A percentile compares a stretch with the other conserved stretches of the same genome.
Evolutionary conservation across 2,888 invertebrate species (phyloP).

Genomic region (Elegia similella): DNA sequence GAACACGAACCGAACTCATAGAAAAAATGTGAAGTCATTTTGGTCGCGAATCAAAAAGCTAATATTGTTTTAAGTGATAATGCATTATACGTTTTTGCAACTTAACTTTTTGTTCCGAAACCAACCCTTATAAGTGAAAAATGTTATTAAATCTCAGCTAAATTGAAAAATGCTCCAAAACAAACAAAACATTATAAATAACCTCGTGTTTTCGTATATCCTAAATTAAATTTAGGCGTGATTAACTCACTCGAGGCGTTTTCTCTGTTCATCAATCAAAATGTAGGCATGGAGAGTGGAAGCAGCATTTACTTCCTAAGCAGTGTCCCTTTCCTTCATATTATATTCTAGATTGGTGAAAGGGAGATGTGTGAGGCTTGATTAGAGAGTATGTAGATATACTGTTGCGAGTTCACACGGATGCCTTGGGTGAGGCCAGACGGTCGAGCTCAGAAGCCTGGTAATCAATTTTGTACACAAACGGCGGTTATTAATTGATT

Average conservation of each 20-base stretch:
- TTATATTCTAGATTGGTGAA: conserved; percentile 27
- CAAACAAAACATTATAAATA: conserved; percentile 71
- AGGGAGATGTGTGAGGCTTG: conserved; percentile 47
- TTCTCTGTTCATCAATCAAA: conserved; percentile 81
- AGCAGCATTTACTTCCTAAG: conserved; percentile 65
- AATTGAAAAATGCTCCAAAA: conserved; percentile 56
- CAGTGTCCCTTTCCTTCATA: conserved; percentile 46
- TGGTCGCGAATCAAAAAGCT: conserved; percentile 7
- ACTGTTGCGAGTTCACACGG: conserved; percentile 72
- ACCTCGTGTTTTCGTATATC: conserved; percentile 61
- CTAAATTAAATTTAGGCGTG: conserved; percentile 79
- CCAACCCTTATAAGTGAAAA: conserved; percentile 20
- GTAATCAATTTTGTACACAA: conserved; percentile 80
- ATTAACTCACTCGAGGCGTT: conserved; percentile 78
- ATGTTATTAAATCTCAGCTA: conserved; percentile 38
- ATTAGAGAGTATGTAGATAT: conserved; percentile 66
- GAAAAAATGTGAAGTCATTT: conserved; percentile 8
- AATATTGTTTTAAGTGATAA: conserved; percentile 17
- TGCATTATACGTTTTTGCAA: conserved; percentile 11
- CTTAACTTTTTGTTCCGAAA: conserved; percentile 5
- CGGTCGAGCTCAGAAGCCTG: conserved; percentile 72
- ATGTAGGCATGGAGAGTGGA: conserved; percentile 53
- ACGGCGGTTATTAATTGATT: conserved; percentile 75
- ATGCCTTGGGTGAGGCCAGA: conserved; percentile 53
- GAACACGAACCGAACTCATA: neutral